Percentiles rank a stretch among this genome's conserved stretches.
Conservation (phyloP, 2,113 vertebrate species). For the Aythya baeri region DNA sequence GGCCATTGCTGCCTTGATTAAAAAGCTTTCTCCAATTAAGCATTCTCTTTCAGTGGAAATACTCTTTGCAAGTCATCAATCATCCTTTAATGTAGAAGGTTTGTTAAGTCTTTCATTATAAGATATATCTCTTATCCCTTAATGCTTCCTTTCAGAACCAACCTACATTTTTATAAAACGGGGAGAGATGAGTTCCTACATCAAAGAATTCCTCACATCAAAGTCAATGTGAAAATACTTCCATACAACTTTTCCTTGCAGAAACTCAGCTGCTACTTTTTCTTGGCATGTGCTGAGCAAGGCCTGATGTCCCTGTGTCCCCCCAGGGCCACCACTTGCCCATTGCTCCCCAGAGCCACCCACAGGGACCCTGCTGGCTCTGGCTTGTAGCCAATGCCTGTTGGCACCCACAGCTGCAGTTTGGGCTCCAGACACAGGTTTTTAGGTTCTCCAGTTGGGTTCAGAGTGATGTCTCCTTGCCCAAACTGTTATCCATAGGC, state of each 20-base stretch:
- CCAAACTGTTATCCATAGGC: too few relatives aligned
- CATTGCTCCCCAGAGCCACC: too few relatives aligned
- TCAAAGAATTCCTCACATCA: neutral
- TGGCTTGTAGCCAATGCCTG: neutral
- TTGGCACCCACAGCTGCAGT: too few relatives aligned
- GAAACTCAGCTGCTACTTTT: neutral
- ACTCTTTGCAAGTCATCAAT: neutral
- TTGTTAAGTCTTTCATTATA: neutral
- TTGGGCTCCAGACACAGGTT: neutral
- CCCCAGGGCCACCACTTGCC: neutral
- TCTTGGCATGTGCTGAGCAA: neutral
- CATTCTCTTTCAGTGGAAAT: neutral
- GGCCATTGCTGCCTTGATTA: neutral
- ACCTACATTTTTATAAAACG: neutral
- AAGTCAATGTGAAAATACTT: neutral
- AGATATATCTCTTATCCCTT: neutral
- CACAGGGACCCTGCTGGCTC: too few relatives aligned
- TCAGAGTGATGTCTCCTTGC: neutral
- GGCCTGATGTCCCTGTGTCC: accelerated
- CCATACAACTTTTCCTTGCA: accelerated
- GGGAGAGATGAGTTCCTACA: neutral
- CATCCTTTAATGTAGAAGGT: neutral
- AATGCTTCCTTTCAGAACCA: neutral
- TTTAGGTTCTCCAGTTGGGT: neutral
- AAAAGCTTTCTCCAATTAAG: neutral